These are phyloP conservation scores for Chionomys nivalis DNA, from an alignment of 2,113 vertebrate genomes.

Conservation along the genomic window DNA sequence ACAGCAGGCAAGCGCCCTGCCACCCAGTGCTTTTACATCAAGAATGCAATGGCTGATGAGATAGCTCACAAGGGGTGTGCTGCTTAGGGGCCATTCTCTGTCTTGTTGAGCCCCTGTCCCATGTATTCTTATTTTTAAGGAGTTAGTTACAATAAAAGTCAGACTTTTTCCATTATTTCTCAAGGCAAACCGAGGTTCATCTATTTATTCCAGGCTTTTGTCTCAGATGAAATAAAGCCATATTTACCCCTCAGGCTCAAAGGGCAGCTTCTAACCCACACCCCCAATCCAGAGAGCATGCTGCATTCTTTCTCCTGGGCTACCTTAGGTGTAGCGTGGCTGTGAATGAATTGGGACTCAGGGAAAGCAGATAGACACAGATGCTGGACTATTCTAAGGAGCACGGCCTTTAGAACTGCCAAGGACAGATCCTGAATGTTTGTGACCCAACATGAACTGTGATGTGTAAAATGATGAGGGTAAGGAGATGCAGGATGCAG, in stretches of 20 bases:
- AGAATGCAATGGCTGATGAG: no score
- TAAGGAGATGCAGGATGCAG: not conserved
- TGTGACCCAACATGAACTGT: not conserved
- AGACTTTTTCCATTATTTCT: not conserved
- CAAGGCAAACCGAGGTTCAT: not conserved
- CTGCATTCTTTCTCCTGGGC: no score
- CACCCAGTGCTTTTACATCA: rapidly evolving
- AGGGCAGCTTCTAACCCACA: not conserved
- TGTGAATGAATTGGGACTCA: rapidly evolving
- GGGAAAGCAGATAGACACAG: no score
- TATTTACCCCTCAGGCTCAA: not conserved
- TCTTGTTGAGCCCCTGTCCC: no score
- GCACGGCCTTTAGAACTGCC: not conserved
- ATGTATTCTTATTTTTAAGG: not conserved
- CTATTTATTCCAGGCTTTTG: not conserved
- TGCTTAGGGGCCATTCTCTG: not conserved
- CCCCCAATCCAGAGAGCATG: not conserved
- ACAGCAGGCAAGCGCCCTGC: no score
- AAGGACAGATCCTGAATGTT: no score
- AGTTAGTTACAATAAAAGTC: not conserved
- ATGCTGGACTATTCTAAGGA: not conserved
- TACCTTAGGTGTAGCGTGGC: no score
- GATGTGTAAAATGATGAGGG: not conserved
- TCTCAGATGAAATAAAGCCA: not conserved
- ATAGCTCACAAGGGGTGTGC: no score